Conservation (phyloP, 2,113 vertebrate species). For the Alectura lathami region DNA sequence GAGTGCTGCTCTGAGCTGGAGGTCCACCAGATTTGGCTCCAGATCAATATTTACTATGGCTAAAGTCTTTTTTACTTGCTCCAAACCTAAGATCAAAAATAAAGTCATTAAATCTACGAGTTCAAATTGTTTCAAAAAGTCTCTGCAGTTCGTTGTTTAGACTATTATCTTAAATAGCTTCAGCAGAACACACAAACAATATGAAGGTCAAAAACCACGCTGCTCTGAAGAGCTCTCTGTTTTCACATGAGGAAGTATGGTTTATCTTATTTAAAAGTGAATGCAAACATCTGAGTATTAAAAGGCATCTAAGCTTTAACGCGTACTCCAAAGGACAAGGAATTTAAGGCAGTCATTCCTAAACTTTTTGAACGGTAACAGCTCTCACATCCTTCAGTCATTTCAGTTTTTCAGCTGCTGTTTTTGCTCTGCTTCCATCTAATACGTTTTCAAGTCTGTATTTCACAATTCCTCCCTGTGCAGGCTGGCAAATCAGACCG, state of each 20-base stretch:
- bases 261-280: not conserved
- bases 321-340: not conserved
- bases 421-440: not conserved
- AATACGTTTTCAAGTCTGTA: not conserved
- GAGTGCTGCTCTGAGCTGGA: constrained; percentile 86
- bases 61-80: constrained; percentile 71
- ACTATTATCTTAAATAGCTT: not conserved
- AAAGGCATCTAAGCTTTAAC: not conserved
- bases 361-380: not conserved
- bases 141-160: not conserved
- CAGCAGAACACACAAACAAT: not conserved
- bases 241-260: not conserved
- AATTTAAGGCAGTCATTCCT: not conserved
- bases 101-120: not conserved
- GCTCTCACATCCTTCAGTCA: not conserved
- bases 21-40: constrained; percentile 78
- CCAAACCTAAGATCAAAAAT: constrained; percentile 73
- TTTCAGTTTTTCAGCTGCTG: not conserved
- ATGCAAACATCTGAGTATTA: not conserved
- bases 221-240: not conserved
- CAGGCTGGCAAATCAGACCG: not conserved
- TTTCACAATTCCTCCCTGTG: not conserved
- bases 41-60: constrained; percentile 84
- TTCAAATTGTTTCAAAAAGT: not conserved
- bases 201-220: not conserved